These are phyloP conservation scores for Cichlasoma orientale DNA, from an alignment of 2,797 vertebrate genomes.

Conservation along the genomic window DNA sequence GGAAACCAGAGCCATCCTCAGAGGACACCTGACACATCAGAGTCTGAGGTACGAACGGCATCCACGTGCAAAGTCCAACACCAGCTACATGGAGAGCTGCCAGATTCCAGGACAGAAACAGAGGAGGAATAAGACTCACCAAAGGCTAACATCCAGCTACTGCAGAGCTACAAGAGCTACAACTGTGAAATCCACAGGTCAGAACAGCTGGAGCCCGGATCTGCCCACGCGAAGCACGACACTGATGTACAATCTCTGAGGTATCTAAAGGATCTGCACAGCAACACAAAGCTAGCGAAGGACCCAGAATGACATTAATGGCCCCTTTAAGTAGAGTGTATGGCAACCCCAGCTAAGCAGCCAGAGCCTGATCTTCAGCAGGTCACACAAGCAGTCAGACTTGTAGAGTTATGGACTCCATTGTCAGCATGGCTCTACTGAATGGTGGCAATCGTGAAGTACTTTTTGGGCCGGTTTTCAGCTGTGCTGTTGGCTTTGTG, in stretches of 20 bases:
- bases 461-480: too few species aligned
- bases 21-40: background rate
- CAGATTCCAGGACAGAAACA: background rate
- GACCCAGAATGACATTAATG: background rate
- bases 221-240: background rate
- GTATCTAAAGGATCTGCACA: background rate
- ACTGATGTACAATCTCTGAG: background rate
- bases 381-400: background rate
- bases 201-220: background rate
- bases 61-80: background rate
- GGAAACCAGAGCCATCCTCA: conserved; percentile 2
- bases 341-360: background rate
- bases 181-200: too few species aligned
- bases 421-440: too few species aligned
- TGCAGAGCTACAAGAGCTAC: background rate
- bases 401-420: background rate
- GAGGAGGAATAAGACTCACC: background rate
- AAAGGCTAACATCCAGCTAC: background rate
- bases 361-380: background rate
- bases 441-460: too few species aligned
- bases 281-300: background rate
- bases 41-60: background rate
- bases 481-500: too few species aligned
- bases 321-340: background rate
- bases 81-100: too few species aligned